Base-by-base conservation (phyloP, 2,113 vertebrate species). In the Casuarius casuarius region DNA sequence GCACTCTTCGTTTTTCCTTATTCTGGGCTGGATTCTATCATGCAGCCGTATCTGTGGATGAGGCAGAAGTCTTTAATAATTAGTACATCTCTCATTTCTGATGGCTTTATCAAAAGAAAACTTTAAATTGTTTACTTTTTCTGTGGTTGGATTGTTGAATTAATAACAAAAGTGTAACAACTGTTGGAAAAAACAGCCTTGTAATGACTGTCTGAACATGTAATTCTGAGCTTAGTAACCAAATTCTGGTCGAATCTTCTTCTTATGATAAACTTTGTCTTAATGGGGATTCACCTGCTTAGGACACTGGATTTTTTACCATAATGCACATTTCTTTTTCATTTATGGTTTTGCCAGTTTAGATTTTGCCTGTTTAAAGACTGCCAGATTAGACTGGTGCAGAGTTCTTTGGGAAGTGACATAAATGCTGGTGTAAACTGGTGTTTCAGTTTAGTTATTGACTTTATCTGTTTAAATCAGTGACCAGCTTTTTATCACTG, bases 51-150 rank as follows among this genome's bases (percentile, higher is more conserved):
- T 92, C 59, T 70, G 67, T 76, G 61, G 68, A 77, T 71, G 75
- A 86, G n/a, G 59, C 59, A 91, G 49, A 79, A 91, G 56, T 83
- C 59, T 83, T 81, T 62, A 85, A 40, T 75, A 92, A 87, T 91
- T 90, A 87, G 31, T 68, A 56, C n/a, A 67, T 87, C 71, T 90
- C 71, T 93, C 31, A 87, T 86, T n/a, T 87, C 62, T 89, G 74
- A 91, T 91, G 66, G 6, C 44, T 94, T 89, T 94, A 90, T 79
- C 91, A 85, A 87, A 96, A 76, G 77, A 84, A 79, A 94, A 72
- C 26, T 95, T 95, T 25, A 70, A 78, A 87, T 89, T 22, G n/a
- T 95, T 96, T 91, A 83, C 59, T 95, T 90, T 92, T 95, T 89
- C 77, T 92, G 91, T 89, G 84, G 70, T 76, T 79, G 58, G 26